Percentiles rank a stretch among this genome's conserved stretches.
phyloP scores from a whole-genome alignment of 1,140 invertebrate genomes.

The Onthophagus taurus region DNA sequence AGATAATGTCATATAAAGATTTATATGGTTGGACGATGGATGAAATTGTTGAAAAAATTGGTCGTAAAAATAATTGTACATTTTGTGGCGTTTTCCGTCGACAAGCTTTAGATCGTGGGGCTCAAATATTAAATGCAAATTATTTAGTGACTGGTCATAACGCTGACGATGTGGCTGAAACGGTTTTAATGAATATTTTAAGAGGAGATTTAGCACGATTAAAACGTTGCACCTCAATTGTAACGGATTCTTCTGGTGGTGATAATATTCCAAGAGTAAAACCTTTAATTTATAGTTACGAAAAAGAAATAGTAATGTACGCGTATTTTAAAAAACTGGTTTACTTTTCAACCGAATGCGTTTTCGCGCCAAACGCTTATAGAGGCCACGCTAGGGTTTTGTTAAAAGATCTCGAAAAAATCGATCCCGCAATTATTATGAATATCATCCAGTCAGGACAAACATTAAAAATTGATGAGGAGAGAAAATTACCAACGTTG shows the following conservation, averaged over 20 bases:
- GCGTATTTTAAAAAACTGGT: slow-evolving; percentile 95
- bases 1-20: slow-evolving; percentile 96
- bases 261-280: slow-evolving; percentile 89
- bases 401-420: slow-evolving; percentile 93
- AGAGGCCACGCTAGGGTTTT: slow-evolving; percentile 85
- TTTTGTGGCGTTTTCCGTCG: slow-evolving; percentile 96
- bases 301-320: slow-evolving; percentile 99
- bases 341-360: slow-evolving; percentile 98
- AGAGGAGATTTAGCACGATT: slow-evolving; percentile 93
- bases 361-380: slow-evolving; percentile 98
- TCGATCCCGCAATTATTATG: slow-evolving; percentile 87
- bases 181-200: slow-evolving; percentile 95
- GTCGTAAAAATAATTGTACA: slow-evolving; percentile 97
- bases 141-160: slow-evolving; percentile 98
- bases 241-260: slow-evolving; percentile 63
- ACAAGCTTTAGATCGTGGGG: slow-evolving; percentile 92
- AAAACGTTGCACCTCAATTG: slow-evolving; percentile 80
- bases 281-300: slow-evolving; percentile 97
- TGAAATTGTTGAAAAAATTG: slow-evolving; percentile 90
- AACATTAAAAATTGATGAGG: slow-evolving; percentile 71
- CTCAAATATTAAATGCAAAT: slow-evolving; percentile 74
- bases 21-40: slow-evolving; percentile 99
- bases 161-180: slow-evolving; percentile 99
- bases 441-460: slow-evolving; percentile 98
- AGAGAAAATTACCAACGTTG: slow-evolving; percentile 70